Percentiles rank a stretch among this genome's conserved stretches.
Evolutionary conservation across 1,140 invertebrate species (phyloP).

Genomic region (Amphibalanus amphitrite): DNA sequence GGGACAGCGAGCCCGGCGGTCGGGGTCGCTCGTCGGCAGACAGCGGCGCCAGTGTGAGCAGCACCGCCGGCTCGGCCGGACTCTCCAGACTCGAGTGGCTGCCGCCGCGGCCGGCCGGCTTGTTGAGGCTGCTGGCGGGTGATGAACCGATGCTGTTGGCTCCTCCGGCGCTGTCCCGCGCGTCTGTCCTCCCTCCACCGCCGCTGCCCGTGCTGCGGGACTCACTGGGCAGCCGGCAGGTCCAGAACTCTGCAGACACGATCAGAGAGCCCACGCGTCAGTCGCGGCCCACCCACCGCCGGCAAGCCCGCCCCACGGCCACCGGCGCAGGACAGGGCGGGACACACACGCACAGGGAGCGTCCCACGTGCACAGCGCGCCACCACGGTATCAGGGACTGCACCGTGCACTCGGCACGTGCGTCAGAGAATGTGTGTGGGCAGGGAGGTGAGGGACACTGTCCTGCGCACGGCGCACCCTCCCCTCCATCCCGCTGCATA

Average conservation of each 20-base stretch:
- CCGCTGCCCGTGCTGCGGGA: slow-evolving; percentile 10
- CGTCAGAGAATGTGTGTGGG: too few species aligned
- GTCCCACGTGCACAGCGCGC: too few species aligned
- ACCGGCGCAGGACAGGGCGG: too few species aligned
- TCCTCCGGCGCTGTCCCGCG: background rate
- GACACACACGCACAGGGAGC: background rate
- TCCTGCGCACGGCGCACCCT: too few species aligned
- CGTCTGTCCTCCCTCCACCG: background rate
- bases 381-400: too few species aligned
- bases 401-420: too few species aligned
- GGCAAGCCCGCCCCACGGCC: background rate
- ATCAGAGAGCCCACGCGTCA: background rate
- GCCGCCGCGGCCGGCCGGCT: background rate
- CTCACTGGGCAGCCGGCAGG: slow-evolving; percentile 54
- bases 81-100: background rate
- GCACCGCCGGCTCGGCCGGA: background rate
- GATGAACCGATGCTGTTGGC: background rate
- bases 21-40: background rate
- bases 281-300: background rate
- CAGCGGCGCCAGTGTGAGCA: background rate
- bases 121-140: background rate
- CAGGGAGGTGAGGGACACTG: too few species aligned
- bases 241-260: slow-evolving; percentile 55
- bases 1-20: background rate
- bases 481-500: too few species aligned